These are phyloP conservation scores for Martes martes DNA, from an alignment of 2,113 vertebrate species.

Conservation along the genomic window DNA sequence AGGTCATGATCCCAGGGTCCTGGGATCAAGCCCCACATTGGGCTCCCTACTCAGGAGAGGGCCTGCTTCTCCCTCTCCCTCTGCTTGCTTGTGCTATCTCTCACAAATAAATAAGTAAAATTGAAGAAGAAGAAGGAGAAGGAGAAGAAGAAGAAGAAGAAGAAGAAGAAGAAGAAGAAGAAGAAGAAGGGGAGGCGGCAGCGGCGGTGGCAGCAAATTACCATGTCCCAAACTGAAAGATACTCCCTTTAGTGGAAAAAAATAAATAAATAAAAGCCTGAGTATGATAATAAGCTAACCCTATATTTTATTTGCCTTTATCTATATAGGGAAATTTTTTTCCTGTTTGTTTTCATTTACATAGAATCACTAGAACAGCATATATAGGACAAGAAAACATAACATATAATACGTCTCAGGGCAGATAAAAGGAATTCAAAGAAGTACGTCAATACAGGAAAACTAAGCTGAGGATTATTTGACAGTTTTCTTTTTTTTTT, in stretches of 20 bases:
- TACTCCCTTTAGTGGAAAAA: background rate
- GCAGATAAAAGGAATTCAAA: background rate
- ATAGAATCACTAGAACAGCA: background rate
- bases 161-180: too few relatives aligned
- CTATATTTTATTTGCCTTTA: background rate
- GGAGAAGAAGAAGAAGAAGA: too few relatives aligned
- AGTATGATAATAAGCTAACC: background rate
- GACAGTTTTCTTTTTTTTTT: background rate
- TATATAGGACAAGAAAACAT: background rate
- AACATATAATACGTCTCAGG: background rate
- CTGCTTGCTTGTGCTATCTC: too few relatives aligned
- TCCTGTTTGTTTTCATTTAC: conserved; percentile 1
- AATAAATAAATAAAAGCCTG: background rate
- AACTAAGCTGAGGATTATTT: conserved; percentile 8
- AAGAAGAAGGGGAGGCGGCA: too few relatives aligned
- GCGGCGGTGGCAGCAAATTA: background rate
- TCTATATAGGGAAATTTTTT: background rate
- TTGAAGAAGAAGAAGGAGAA: too few relatives aligned
- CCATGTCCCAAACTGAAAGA: background rate
- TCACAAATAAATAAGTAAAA: too few relatives aligned
- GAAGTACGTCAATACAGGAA: background rate
- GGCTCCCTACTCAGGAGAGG: too few relatives aligned
- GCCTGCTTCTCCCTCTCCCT: too few relatives aligned
- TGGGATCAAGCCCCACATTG: too few relatives aligned
- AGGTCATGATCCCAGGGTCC: too few relatives aligned